Evolutionary conservation across 1,140 invertebrate species (phyloP).

Genomic region (Apis laboriosa): DNA sequence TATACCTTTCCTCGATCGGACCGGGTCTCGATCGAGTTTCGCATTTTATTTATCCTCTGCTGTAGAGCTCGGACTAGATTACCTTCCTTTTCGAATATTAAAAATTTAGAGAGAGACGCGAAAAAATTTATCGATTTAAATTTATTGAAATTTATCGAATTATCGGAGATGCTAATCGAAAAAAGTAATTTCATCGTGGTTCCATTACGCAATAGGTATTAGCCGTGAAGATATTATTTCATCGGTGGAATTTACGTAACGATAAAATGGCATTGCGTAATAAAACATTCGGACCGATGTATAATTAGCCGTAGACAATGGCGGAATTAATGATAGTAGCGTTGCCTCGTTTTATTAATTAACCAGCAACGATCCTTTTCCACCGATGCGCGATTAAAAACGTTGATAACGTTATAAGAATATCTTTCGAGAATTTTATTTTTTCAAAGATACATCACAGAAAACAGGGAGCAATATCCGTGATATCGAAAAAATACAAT

Average conservation of each 20-base stretch:
- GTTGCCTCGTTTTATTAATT: neutral
- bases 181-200: neutral
- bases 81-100: neutral
- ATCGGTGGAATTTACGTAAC: conserved; percentile 12
- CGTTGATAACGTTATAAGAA: too few species aligned
- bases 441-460: too few species aligned
- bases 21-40: too few species aligned
- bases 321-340: neutral
- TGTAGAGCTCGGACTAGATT: neutral
- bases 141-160: neutral
- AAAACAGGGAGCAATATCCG: too few species aligned
- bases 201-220: neutral
- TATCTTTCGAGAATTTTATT: too few species aligned
- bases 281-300: neutral
- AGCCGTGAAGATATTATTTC: neutral
- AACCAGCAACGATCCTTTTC: too few species aligned
- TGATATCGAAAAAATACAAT: neutral
- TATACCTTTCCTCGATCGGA: neutral
- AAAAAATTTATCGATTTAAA: neutral
- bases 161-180: neutral
- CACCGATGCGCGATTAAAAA: too few species aligned
- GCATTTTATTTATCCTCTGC: neutral
- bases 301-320: neutral
- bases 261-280: neutral
- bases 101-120: neutral